A percentile compares a stretch with the other conserved stretches of the same genome.
Evolutionary conservation across 2,113 vertebrate species (phyloP).

Genomic region (Crotalus tigris): DNA sequence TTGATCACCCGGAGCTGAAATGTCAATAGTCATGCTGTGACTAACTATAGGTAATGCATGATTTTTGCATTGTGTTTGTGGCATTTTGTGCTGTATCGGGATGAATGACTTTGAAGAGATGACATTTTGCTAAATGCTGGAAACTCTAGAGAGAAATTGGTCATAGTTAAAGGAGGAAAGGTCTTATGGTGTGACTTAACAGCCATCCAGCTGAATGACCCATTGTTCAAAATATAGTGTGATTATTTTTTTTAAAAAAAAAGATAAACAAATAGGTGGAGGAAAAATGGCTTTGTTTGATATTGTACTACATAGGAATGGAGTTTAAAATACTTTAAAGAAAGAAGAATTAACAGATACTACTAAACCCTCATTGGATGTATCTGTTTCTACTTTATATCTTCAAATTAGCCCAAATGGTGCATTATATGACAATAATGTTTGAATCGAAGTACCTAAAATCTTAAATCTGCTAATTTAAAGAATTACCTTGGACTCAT

Average conservation of each 20-base stretch:
- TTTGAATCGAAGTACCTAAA: background rate
- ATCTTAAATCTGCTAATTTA: background rate
- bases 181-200: constrained; percentile 31
- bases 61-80: constrained; percentile 32
- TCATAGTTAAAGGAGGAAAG: constrained; percentile 55
- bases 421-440: background rate
- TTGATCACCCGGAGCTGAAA: constrained; percentile 33
- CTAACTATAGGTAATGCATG: constrained; percentile 45
- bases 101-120: constrained; percentile 38
- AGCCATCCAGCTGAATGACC: constrained; percentile 54
- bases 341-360: background rate
- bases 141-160: constrained; percentile 51
- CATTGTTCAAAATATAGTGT: constrained; percentile 31
- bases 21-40: constrained; percentile 22
- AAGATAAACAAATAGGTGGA: background rate
- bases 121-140: constrained; percentile 40
- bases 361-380: background rate
- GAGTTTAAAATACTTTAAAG: background rate
- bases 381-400: background rate
- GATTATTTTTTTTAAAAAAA: constrained; percentile 29
- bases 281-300: background rate
- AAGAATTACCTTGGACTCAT: background rate
- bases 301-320: background rate
- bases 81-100: constrained; percentile 24
- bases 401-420: background rate